A percentile compares a stretch with the other conserved stretches of the same genome.
These are phyloP conservation scores for Xenus cinereus DNA, from an alignment of 2,113 vertebrate genomes.

Conservation along the genomic window DNA sequence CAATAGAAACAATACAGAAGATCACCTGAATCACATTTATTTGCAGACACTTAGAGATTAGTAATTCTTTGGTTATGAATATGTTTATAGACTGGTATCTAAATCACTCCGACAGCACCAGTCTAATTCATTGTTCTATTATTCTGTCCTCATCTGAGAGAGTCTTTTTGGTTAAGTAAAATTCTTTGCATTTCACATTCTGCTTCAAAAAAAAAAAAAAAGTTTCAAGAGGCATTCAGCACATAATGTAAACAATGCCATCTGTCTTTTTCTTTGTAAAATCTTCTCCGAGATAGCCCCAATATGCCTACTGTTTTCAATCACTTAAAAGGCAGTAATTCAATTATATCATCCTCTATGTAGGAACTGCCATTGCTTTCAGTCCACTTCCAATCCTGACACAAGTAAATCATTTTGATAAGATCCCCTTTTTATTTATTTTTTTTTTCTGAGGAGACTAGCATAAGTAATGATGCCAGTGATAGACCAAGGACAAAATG, in stretches of 20 bases:
- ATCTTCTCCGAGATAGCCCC: constrained; percentile 70
- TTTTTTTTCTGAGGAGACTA: constrained; percentile 45
- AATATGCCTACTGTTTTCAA: constrained; percentile 78
- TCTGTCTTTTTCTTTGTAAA: constrained; percentile 67
- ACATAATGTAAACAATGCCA: constrained; percentile 61
- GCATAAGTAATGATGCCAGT: constrained; percentile 72
- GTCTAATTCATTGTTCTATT: not conserved
- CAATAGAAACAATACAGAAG: not conserved
- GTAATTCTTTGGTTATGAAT: not conserved
- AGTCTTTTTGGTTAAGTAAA: not conserved
- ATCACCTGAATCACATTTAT: not conserved
- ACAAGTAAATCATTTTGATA: constrained; percentile 80
- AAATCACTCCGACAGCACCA: not conserved
- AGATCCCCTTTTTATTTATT: constrained; percentile 61
- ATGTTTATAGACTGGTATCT: not conserved
- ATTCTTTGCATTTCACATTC: constrained; percentile 51
- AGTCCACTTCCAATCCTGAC: constrained; percentile 72
- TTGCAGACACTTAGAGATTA: not conserved
- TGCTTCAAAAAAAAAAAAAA: constrained; percentile 9
- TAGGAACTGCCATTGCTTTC: constrained; percentile 73
- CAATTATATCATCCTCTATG: constrained; percentile 71
- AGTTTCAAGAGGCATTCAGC: constrained; percentile 15
- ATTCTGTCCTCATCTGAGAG: not conserved
- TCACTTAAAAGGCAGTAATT: constrained; percentile 82
- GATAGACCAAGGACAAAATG: constrained; percentile 72